Conservation (phyloP, 2,888 invertebrate species). For the Spatulosminthurus flaviceps region DNA sequence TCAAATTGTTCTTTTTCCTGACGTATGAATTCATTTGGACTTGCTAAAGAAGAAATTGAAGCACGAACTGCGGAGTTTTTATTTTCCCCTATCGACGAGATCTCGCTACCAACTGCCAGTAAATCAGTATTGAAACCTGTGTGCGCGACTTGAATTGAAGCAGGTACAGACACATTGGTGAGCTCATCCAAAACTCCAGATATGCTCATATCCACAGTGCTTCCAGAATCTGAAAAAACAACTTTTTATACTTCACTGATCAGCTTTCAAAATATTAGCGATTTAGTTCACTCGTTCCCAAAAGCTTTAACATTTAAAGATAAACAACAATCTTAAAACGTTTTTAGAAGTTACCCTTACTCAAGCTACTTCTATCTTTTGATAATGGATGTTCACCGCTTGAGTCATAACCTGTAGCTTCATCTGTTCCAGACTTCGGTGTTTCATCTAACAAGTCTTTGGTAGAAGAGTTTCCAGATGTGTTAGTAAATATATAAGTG, state of each 20-base stretch:
- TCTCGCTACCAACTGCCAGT: background rate
- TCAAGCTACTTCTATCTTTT: conserved; percentile 31
- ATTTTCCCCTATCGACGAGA: conserved; percentile 1
- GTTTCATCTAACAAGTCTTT: conserved; percentile 59
- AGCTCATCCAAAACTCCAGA: conserved; percentile 57
- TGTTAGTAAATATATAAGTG: conserved; percentile 27
- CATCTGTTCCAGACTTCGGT: conserved; percentile 44
- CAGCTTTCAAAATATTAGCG: too few relatives aligned
- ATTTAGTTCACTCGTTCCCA: too few relatives aligned
- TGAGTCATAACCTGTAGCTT: conserved; percentile 35
- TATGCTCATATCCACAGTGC: conserved; percentile 57
- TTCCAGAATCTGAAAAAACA: conserved; percentile 39
- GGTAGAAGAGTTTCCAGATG: background rate
- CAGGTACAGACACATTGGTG: conserved; percentile 29
- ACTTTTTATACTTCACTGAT: background rate
- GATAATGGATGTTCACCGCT: conserved; percentile 40
- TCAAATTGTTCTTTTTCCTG: conserved; percentile 31
- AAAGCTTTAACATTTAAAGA: too few relatives aligned
- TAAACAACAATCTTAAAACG: too few relatives aligned
- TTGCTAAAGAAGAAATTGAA: background rate
- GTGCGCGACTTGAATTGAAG: background rate
- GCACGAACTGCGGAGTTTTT: background rate
- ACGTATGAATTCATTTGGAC: conserved; percentile 36
- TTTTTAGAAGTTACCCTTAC: conserved; percentile 27
- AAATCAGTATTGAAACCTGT: conserved; percentile 8